These are phyloP conservation scores for Lucilia sericata DNA, from an alignment of 1,140 invertebrate genomes.

Conservation along the genomic window DNA sequence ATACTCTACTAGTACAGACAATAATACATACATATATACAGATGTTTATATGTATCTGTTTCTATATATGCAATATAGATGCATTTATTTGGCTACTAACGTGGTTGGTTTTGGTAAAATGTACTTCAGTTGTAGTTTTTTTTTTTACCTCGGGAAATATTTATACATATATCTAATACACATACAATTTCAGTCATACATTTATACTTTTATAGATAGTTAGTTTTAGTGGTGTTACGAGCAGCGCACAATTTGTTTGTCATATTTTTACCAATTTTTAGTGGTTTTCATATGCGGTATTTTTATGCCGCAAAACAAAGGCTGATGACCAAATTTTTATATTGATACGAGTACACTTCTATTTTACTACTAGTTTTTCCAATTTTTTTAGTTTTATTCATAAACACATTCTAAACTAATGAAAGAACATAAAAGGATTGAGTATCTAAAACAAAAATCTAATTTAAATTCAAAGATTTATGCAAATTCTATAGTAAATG, in stretches of 20 bases:
- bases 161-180: not conserved
- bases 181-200: not conserved
- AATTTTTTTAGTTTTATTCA: not conserved
- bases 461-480: conserved; percentile 10
- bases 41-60: no score
- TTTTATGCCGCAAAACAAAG: conserved; percentile 24
- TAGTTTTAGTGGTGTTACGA: not conserved
- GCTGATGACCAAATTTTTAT: conserved; percentile 17
- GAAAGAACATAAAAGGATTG: not conserved
- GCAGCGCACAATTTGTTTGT: conserved; percentile 8
- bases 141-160: not conserved
- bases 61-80: not conserved
- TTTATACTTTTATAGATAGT: not conserved
- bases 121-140: not conserved
- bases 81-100: conserved; percentile 19
- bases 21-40: no score
- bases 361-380: not conserved
- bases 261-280: conserved; percentile 29
- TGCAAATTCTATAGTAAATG: not conserved
- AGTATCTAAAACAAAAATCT: not conserved
- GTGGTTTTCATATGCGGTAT: conserved; percentile 20
- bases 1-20: not conserved
- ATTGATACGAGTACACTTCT: not conserved
- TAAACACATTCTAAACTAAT: conserved; percentile 10
- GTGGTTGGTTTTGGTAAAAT: not conserved